Conservation (phyloP, 2,113 vertebrate species). For the Beaufortia kweichowensis region DNA sequence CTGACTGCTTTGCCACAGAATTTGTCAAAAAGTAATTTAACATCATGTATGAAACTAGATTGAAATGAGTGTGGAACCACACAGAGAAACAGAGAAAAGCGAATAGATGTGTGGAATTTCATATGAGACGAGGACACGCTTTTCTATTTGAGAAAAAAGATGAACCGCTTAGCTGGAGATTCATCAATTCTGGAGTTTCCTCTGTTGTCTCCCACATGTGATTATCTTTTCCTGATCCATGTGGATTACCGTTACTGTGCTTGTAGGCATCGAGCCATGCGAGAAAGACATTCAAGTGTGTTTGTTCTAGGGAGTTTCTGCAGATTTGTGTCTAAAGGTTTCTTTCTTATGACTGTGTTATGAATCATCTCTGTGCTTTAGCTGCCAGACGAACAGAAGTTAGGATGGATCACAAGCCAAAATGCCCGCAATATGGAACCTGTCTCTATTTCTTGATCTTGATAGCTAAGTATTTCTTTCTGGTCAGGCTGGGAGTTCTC, state of each 20-base stretch:
- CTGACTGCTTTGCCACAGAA: background rate
- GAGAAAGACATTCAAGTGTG: background rate
- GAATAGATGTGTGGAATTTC: background rate
- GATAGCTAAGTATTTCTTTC: conserved; percentile 1
- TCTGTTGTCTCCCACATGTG: conserved; percentile 16
- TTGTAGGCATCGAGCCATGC: conserved; percentile 26
- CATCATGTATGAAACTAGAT: background rate
- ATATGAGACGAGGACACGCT: background rate
- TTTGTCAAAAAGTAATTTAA: background rate
- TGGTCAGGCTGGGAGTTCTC: background rate
- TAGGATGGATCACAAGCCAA: background rate
- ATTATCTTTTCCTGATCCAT: conserved; percentile 14
- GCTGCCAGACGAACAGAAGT: conserved; percentile 29
- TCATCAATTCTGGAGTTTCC: background rate
- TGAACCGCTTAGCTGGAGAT: background rate
- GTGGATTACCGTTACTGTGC: conserved; percentile 18
- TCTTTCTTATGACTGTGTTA: conserved; percentile 14
- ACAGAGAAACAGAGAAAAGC: background rate
- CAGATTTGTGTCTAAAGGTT: conserved; percentile 8
- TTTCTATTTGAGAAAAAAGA: background rate
- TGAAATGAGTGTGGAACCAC: background rate
- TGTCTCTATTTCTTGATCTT: conserved; percentile 12
- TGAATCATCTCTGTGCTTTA: conserved; percentile 24
- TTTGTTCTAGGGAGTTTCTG: background rate
- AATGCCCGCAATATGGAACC: conserved; percentile 31